Conservation (phyloP, 2,888 invertebrate genomes). For the Hybos culiciformis region DNA sequence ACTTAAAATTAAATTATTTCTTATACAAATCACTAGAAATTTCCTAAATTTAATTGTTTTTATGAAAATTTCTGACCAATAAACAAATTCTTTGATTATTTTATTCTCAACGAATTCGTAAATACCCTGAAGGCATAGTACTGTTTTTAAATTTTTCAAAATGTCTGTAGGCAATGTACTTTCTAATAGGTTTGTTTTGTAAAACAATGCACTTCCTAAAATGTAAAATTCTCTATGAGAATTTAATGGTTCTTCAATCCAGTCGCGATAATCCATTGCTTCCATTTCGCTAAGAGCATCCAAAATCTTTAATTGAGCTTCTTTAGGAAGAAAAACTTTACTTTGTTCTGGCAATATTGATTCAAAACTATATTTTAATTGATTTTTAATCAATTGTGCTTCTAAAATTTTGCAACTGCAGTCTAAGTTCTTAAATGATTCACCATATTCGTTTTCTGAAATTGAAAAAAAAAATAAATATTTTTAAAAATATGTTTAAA, state of each 20-base stretch:
- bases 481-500: too few species aligned
- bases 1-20: conserved; percentile 45
- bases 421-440: too few species aligned
- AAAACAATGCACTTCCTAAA: conserved; percentile 40
- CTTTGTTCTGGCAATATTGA: conserved; percentile 51
- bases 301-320: conserved; percentile 67
- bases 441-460: not conserved
- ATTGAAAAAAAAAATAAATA: conserved; percentile 17
- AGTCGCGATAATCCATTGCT: conserved; percentile 80
- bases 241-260: conserved; percentile 52
- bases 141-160: conserved; percentile 60
- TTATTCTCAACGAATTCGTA: conserved; percentile 52
- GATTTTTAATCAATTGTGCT: conserved; percentile 6
- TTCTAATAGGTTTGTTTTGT: conserved; percentile 44
- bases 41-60: conserved; percentile 37
- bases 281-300: conserved; percentile 81
- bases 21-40: conserved; percentile 62
- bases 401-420: conserved; percentile 22
- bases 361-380: conserved; percentile 39
- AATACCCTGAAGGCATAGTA: conserved; percentile 60
- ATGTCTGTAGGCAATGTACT: conserved; percentile 65
- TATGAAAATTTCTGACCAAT: conserved; percentile 56
- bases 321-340: conserved; percentile 53
- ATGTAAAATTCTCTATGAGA: conserved; percentile 38
- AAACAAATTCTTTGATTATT: conserved; percentile 53